Base-by-base conservation (phyloP, 92 coral and sea anemone species). In the Parazoanthus swiftii region DNA sequence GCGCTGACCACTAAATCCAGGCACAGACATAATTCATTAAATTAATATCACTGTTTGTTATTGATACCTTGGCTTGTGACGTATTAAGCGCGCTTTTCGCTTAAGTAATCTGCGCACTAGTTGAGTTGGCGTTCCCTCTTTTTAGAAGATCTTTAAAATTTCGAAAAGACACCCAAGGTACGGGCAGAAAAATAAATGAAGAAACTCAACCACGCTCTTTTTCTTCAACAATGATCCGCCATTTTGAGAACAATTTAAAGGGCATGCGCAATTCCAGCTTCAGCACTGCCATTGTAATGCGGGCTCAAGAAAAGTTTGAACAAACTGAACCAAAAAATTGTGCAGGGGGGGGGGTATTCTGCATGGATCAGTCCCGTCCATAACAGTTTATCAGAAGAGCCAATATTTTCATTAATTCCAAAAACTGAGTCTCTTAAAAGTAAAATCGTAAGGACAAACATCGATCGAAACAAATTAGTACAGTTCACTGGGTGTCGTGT, bases 1-100 rank as follows among this genome's bases (percentile, higher is more conserved):
- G 77, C 87, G 87, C 87, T 84, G 87, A 84, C 87, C 87, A 29
- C 87, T 29, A 84, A 84, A 84, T 71, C 87, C 87, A 25, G 87
- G 87, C 50, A 71, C 79, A 84, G 87, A 84, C 87, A 84, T 84
- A 84, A 68, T 48, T 44, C 77, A 84, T 84, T 84, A 70, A 84
- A n/a, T 78, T 35, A 33, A 76, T 43, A 82, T 4, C 4, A 39
- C 2, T 70, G 26, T 44, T 79, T 84, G 87, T 84, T 84, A 84
- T 84, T 16, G 87, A 84, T 68, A 84, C 79, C 87, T 25, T 29
- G 56, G 7, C 38, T 84, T 59, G 78, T 84, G 87, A 84, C 87
- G 67, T 84, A 84, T 54, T 43, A 71, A 74, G 33, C 43, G 14
- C 65, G 58, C 37, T 37, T 58, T 73, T 70, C 68, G 42, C 75